phyloP scores from a whole-genome alignment of 2,797 vertebrate genomes.

The Tenualosa thibaudeaui region DNA sequence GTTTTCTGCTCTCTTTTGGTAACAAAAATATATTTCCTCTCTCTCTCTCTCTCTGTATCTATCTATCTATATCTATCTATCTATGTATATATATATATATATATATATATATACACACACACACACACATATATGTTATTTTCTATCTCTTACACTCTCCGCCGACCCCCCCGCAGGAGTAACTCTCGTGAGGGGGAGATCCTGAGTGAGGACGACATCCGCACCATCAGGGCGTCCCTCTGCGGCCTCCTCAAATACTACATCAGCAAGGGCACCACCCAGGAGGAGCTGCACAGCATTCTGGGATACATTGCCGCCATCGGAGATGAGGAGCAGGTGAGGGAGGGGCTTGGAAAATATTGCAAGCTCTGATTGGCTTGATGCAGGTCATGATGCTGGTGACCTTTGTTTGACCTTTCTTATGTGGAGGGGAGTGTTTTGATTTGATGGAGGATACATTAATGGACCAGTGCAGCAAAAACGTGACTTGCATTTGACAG shows the following conservation, averaged over 20 bases:
- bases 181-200: conserved; percentile 74
- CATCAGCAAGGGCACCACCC: conserved; percentile 90
- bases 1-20: too few species aligned
- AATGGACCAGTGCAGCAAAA: neutral
- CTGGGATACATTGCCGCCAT: conserved; percentile 91
- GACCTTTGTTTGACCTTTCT: neutral
- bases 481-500: neutral
- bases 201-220: conserved; percentile 85
- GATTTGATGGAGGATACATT: neutral
- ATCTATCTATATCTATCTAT: too few species aligned
- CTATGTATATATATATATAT: too few species aligned
- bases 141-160: neutral
- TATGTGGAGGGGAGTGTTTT: neutral
- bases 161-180: conserved; percentile 54
- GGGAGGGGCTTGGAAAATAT: neutral
- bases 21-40: neutral
- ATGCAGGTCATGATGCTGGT: neutral
- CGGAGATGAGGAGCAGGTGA: conserved; percentile 92
- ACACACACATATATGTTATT: too few species aligned
- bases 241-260: conserved; percentile 93
- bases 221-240: conserved; percentile 85
- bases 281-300: conserved; percentile 93
- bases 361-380: neutral
- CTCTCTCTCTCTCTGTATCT: neutral
- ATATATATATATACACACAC: too few species aligned